A percentile compares a stretch with the other conserved stretches of the same genome.
phyloP scores from a whole-genome alignment of 2,888 invertebrate species.

The Drosophila dives region DNA sequence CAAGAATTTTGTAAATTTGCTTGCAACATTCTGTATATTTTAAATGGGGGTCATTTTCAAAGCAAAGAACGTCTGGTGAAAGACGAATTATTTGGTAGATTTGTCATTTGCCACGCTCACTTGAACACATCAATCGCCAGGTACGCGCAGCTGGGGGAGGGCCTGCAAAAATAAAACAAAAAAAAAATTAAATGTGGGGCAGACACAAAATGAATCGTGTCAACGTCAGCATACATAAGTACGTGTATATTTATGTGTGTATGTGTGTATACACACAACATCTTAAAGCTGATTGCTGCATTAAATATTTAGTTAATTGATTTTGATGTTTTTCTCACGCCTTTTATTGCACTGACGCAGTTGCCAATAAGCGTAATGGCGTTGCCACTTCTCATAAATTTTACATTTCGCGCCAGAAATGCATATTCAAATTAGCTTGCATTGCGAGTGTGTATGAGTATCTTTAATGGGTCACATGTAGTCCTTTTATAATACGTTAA shows the following conservation, averaged over 20 bases:
- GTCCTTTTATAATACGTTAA: too few species aligned
- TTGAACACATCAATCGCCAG: slow-evolving; percentile 79
- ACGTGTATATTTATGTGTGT: not conserved
- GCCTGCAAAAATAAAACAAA: slow-evolving; percentile 30
- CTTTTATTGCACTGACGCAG: not conserved
- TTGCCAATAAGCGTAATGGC: not conserved
- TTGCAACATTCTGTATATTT: slow-evolving; percentile 61
- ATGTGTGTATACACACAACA: not conserved
- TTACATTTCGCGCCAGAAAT: not conserved
- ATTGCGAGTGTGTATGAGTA: not conserved
- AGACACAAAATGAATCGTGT: slow-evolving; percentile 56
- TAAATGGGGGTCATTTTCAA: slow-evolving; percentile 29
- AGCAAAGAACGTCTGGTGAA: slow-evolving; percentile 45
- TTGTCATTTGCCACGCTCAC: slow-evolving; percentile 80
- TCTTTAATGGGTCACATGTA: not conserved
- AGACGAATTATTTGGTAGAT: slow-evolving; percentile 68
- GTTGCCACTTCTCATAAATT: not conserved
- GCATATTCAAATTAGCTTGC: not conserved
- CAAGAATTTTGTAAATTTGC: slow-evolving; percentile 9
- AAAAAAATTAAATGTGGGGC: slow-evolving; percentile 44
- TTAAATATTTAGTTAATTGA: not conserved
- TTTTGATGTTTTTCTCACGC: not conserved
- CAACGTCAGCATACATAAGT: slow-evolving; percentile 26
- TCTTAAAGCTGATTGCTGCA: not conserved
- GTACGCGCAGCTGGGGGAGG: slow-evolving; percentile 43